Percentiles rank a stretch among this genome's conserved stretches.
phyloP scores from a whole-genome alignment of 1,140 invertebrate genomes.

The Lepidurus packardi region DNA sequence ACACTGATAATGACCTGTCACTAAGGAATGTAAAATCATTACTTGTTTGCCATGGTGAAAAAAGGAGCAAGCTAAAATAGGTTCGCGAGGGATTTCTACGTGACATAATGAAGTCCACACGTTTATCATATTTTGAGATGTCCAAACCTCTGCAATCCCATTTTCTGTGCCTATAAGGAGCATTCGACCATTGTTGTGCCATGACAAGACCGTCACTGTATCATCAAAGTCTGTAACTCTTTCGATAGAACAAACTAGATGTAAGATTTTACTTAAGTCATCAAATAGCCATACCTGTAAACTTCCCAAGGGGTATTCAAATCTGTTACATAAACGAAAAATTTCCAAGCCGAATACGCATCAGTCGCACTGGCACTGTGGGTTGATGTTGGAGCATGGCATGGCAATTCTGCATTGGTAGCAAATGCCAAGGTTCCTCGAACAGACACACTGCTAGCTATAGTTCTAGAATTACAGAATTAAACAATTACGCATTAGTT shows the following conservation, averaged over 20 bases:
- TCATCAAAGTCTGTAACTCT: constrained; percentile 47
- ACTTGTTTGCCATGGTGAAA: constrained; percentile 78
- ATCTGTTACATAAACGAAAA: constrained; percentile 78
- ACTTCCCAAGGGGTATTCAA: constrained; percentile 76
- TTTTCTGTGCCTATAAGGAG: constrained; percentile 66
- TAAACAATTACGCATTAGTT: no score
- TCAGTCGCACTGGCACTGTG: neutral
- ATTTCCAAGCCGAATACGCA: constrained; percentile 51
- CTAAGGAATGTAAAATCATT: constrained; percentile 41
- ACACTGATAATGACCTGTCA: constrained; percentile 44
- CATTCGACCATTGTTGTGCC: constrained; percentile 73
- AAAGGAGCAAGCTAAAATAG: constrained; percentile 70
- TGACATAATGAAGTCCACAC: constrained; percentile 57
- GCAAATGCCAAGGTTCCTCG: neutral
- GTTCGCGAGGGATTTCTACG: constrained; percentile 61
- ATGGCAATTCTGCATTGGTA: neutral
- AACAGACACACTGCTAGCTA: neutral
- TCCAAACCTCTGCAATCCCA: constrained; percentile 70
- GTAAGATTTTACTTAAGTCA: constrained; percentile 16
- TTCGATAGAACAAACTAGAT: constrained; percentile 18
- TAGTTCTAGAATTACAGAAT: neutral
- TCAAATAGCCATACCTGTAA: constrained; percentile 54
- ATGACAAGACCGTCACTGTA: constrained; percentile 70
- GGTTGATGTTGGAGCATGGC: neutral
- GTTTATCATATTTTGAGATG: constrained; percentile 69